Base-by-base conservation (phyloP, 2,797 vertebrate genomes). In the Micromesistius poutassou region DNA sequence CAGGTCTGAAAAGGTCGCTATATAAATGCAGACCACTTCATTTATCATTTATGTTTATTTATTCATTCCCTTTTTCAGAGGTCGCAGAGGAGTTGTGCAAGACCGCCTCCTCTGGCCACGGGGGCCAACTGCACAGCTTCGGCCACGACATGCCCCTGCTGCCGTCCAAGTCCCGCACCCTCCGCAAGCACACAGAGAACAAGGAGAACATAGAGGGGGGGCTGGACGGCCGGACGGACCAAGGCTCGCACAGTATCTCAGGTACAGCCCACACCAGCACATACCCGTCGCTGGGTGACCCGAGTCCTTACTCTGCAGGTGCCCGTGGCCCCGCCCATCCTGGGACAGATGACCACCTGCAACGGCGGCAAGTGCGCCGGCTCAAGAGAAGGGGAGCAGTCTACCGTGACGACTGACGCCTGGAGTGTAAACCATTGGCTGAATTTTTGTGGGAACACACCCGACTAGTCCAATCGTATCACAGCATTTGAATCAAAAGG, bases 41-140 rank as follows among this genome's bases (percentile, higher is more conserved):
- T 66, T 66, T 4, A 68, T 25, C n/a, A 12, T 68, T 9, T 8
- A 2, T 7, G 73, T 74, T 72, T 9, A 2, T 7, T 75, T 74
- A 74, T 55, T 2, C 31, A 83, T 74, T 38, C 7, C 74, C 76
- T 77, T 3, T 30, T 1, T 33, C 91, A 99, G 98, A 98, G 90
- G 98, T 99, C 72, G 98, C 97, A 81, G 98, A 99, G 91, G 97
- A 99, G 90, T 95, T 99, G 50, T 97, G 97, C 85, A 97, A 97
- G 92, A 97, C 96, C 0, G 92, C 94, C 66, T 96, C 96, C 19
- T 94, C 95, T 0, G 94, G 94, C 28, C 96, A 96, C 0, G 93
- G 95, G 16, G 92, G 95, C 14, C 87, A 91, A 2, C 68, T 89
- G 73, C 96, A 96, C 81, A 93, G 96, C 0, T 96, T 97, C 89